Percentiles rank a stretch among this genome's conserved stretches.
Conservation (phyloP, 2,113 vertebrate genomes). For the Ammodramus savannarum region DNA sequence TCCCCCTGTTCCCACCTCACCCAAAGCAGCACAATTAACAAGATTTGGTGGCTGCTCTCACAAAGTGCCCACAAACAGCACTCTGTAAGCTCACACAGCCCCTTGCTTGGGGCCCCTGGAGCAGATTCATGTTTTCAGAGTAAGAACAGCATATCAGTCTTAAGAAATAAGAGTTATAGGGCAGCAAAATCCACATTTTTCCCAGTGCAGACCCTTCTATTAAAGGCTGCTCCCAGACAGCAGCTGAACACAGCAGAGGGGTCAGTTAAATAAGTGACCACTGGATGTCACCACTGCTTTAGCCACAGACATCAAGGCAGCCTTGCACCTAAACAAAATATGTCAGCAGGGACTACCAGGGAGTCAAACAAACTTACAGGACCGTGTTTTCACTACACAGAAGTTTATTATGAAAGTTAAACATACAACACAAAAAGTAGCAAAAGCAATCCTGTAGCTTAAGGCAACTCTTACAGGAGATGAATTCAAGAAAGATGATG, state of each 20-base stretch:
- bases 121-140: accelerated
- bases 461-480: constrained; percentile 80
- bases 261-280: not conserved
- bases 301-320: not conserved
- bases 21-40: not conserved
- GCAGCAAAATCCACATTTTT: not conserved
- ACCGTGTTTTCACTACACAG: constrained; percentile 72
- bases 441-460: constrained; percentile 80
- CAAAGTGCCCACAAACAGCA: accelerated
- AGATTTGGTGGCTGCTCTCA: not conserved
- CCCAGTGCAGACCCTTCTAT: accelerated
- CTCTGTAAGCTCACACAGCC: accelerated
- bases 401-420: constrained; percentile 90
- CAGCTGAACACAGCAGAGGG: not conserved
- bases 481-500: constrained; percentile 78
- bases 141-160: accelerated
- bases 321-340: accelerated
- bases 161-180: not conserved
- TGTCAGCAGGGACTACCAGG: accelerated
- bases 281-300: constrained; percentile 67
- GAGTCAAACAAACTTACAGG: constrained; percentile 26
- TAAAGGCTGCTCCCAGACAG: not conserved
- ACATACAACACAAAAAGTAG: constrained; percentile 82
- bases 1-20: accelerated
- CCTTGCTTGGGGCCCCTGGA: not conserved